A percentile compares a stretch with the other conserved stretches of the same genome.
phyloP scores from a whole-genome alignment of 2,797 vertebrate species.

The Propithecus deckenii region DNA sequence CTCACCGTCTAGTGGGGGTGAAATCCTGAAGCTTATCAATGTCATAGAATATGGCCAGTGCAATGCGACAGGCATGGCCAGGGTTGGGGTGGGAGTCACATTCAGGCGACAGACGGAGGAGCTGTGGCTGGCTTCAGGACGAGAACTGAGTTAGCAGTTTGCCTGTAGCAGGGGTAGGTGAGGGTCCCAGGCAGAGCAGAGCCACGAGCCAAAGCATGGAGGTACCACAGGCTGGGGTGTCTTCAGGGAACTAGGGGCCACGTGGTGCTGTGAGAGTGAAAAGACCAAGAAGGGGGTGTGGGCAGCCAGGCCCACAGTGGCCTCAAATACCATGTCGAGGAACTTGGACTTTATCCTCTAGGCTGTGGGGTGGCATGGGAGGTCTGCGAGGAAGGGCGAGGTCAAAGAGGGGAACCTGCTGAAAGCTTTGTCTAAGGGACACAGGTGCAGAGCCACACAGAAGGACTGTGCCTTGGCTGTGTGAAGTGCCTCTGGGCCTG shows the following conservation, averaged over 20 bases:
- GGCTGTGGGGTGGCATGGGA: neutral
- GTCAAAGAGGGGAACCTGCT: neutral
- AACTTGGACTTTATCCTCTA: conserved; percentile 23
- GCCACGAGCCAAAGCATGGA: neutral
- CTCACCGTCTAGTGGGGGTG: neutral
- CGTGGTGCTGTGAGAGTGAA: neutral
- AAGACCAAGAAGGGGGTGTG: neutral
- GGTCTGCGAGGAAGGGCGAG: neutral
- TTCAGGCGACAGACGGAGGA: neutral
- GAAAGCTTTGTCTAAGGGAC: neutral
- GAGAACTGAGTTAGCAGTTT: neutral
- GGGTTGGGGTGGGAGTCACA: neutral
- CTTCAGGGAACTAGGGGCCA: neutral
- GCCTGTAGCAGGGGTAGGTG: neutral
- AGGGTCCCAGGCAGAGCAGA: neutral
- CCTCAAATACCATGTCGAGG: neutral
- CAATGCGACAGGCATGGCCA: neutral
- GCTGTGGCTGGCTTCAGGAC: neutral
- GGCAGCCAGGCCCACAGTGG: neutral
- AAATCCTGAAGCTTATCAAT: neutral
- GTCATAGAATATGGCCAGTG: neutral
- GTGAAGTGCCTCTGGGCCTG: neutral
- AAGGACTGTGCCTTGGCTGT: accelerated
- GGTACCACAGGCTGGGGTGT: neutral
- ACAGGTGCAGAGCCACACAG: neutral